phyloP scores from a whole-genome alignment of 92 coral and sea anemone genomes.

The Umimayanthus chanpuru region DNA sequence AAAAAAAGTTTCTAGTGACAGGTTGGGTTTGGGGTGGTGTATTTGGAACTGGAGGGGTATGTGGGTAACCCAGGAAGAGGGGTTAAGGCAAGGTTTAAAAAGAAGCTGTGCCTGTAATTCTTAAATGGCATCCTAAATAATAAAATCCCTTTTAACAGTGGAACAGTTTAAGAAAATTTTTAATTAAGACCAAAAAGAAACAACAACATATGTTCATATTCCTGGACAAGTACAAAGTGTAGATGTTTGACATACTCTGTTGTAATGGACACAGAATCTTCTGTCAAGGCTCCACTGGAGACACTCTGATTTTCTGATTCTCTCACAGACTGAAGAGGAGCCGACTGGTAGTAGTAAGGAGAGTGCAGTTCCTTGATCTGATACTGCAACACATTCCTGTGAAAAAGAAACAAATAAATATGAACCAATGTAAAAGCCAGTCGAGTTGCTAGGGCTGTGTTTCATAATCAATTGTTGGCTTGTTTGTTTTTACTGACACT shows the following conservation, averaged over 20 bases:
- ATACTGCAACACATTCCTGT: constrained; percentile 71
- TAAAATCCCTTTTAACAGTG: no score
- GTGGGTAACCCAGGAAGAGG: no score
- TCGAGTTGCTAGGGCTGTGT: background rate
- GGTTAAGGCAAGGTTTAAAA: no score
- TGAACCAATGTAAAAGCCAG: background rate
- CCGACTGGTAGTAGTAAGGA: constrained; percentile 79
- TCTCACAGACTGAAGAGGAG: constrained; percentile 83
- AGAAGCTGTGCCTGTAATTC: no score
- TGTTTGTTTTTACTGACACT: background rate
- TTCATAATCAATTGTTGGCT: background rate
- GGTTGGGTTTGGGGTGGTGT: no score
- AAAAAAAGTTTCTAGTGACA: no score
- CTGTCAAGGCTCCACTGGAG: constrained; percentile 96
- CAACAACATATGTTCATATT: no score
- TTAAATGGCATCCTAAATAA: no score
- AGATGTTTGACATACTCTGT: constrained; percentile 67
- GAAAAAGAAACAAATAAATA: background rate
- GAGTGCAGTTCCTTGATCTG: constrained; percentile 71
- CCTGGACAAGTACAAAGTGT: background rate
- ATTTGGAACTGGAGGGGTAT: no score
- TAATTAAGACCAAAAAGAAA: no score
- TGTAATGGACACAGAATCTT: constrained; percentile 84
- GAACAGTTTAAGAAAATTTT: no score
- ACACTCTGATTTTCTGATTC: constrained; percentile 94